Evolutionary conservation across 2,797 vertebrate genomes (phyloP).

Genomic region (Propithecus deckenii): DNA sequence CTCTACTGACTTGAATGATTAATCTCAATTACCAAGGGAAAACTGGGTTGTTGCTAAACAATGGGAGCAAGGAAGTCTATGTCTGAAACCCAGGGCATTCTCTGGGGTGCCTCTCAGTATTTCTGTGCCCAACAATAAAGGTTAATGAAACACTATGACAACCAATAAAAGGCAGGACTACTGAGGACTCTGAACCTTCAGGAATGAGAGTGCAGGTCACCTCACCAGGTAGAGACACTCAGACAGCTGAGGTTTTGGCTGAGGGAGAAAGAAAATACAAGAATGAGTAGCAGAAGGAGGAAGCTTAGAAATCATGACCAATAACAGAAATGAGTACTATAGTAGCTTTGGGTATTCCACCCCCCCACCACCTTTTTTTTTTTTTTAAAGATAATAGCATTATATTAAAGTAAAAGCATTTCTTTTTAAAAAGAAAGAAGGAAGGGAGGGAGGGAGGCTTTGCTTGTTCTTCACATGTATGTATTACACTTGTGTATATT

Average conservation of each 20-base stretch:
- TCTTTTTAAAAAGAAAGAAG: neutral
- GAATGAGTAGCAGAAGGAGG: neutral
- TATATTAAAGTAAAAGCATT: neutral
- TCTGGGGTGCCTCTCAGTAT: neutral
- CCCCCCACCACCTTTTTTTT: neutral
- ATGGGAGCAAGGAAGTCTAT: neutral
- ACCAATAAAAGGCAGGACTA: neutral
- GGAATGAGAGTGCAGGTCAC: neutral
- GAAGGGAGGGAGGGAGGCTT: neutral
- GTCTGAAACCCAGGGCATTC: neutral
- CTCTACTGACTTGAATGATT: neutral
- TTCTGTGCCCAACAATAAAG: neutral
- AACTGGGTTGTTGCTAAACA: neutral
- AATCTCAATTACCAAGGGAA: neutral
- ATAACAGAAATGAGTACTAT: neutral
- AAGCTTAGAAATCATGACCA: neutral
- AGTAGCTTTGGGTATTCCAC: neutral
- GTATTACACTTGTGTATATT: neutral
- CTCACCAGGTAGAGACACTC: neutral
- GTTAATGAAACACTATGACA: neutral
- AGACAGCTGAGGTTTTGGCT: neutral
- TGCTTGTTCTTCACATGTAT: neutral
- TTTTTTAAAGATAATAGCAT: neutral
- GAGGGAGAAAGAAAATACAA: neutral
- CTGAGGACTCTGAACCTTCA: neutral